Evolutionary conservation across 2,797 vertebrate genomes (phyloP).

Genomic region (Platyrinchus mystaceus): DNA sequence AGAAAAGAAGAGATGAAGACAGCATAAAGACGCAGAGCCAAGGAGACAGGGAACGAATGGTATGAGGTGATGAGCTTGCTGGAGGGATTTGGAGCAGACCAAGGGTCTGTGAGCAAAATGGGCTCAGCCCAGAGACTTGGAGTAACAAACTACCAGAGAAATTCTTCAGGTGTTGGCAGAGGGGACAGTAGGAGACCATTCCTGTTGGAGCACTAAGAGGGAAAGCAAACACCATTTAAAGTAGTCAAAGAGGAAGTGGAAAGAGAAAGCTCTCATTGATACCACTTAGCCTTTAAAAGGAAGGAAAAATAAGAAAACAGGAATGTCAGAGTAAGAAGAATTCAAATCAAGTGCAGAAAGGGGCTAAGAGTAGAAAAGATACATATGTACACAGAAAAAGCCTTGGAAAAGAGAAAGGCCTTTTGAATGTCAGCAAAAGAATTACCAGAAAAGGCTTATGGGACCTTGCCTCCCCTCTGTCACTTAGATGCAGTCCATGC

Average conservation of each 20-base stretch:
- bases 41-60: neutral
- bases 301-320: neutral
- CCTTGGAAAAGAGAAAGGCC: neutral
- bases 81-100: neutral
- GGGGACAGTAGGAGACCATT: neutral
- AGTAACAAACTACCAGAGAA: neutral
- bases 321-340: neutral
- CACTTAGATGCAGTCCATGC: neutral
- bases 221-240: neutral
- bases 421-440: neutral
- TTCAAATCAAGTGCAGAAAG: neutral
- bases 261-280: neutral
- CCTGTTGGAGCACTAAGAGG: neutral
- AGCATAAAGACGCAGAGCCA: neutral
- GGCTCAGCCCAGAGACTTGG: neutral
- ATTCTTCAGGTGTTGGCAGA: neutral
- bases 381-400: neutral
- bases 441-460: neutral
- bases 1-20: conserved; percentile 8
- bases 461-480: neutral
- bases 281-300: neutral
- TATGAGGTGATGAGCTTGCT: neutral
- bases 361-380: neutral
- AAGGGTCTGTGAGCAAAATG: neutral
- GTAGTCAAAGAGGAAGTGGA: neutral